A percentile compares a stretch with the other conserved stretches of the same genome.
Conservation (phyloP, 2,113 vertebrate species). For the Potamarius usumacintae region DNA sequence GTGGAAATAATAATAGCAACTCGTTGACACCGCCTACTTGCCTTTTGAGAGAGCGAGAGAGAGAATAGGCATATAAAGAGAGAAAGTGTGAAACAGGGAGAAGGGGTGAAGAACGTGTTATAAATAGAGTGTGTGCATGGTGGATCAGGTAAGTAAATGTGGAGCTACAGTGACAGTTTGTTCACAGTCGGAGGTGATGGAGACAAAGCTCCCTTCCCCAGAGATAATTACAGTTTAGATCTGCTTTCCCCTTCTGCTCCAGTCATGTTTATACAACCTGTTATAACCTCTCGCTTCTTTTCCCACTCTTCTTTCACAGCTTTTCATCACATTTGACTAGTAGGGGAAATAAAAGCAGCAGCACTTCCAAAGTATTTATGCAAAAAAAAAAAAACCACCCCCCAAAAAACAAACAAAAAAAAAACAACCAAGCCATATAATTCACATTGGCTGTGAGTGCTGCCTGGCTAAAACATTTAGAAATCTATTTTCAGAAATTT, state of each 20-base stretch:
- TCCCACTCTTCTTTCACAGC: background rate
- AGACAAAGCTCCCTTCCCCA: slow-evolving; percentile 49
- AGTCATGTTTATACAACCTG: slow-evolving; percentile 53
- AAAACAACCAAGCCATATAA: background rate
- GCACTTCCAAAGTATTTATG: background rate
- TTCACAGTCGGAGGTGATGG: slow-evolving; percentile 29
- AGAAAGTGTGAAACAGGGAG: background rate
- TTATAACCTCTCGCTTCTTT: slow-evolving; percentile 25
- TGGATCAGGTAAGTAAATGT: slow-evolving; percentile 39
- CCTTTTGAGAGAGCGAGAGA: slow-evolving; percentile 1
- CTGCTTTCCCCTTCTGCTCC: slow-evolving; percentile 19
- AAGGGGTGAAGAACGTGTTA: background rate
- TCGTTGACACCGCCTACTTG: slow-evolving; percentile 4
- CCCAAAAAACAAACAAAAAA: too few relatives aligned
- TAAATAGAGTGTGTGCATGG: slow-evolving; percentile 31
- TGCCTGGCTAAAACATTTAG: background rate
- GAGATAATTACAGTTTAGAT: slow-evolving; percentile 54
- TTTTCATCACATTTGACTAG: slow-evolving; percentile 1
- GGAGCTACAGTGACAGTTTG: slow-evolving; percentile 37
- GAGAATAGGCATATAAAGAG: slow-evolving; percentile 20
- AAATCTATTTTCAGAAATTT: background rate
- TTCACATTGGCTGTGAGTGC: background rate
- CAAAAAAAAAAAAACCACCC: background rate
- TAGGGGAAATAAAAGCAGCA: slow-evolving; percentile 17
- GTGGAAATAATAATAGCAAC: slow-evolving; percentile 11